Evolutionary conservation across 2,113 vertebrate species (phyloP).

Genomic region (Bubalus kerabau): DNA sequence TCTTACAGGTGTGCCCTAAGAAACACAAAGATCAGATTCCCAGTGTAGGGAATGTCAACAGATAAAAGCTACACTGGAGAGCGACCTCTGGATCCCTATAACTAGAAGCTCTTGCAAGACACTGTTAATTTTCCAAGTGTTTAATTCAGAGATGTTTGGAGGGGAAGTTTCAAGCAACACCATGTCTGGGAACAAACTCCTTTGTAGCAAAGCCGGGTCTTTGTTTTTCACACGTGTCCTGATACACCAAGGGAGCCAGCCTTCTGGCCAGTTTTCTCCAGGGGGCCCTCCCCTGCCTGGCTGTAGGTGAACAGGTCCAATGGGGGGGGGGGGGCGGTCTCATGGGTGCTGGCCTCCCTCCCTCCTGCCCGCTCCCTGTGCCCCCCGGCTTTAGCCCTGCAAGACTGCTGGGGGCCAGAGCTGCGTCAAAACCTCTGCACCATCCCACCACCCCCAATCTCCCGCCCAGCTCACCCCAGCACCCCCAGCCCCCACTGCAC

Average conservation of each 20-base stretch:
- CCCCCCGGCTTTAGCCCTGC: neutral
- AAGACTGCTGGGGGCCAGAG: neutral
- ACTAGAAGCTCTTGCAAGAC: neutral
- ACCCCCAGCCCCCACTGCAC: too few relatives aligned
- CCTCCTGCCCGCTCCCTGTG: too few relatives aligned
- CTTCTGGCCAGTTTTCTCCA: accelerated
- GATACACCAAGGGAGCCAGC: neutral
- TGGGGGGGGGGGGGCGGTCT: too few relatives aligned
- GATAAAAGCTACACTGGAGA: neutral
- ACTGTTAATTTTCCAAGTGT: neutral
- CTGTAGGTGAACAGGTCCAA: neutral
- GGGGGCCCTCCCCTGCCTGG: neutral
- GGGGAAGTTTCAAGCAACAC: neutral
- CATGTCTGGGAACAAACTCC: neutral
- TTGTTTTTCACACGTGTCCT: neutral
- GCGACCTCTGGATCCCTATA: accelerated
- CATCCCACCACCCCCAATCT: too few relatives aligned
- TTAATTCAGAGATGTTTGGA: neutral
- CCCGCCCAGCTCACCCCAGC: too few relatives aligned
- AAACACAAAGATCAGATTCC: accelerated
- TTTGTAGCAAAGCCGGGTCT: neutral
- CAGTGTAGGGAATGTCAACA: accelerated
- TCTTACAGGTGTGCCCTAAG: too few relatives aligned
- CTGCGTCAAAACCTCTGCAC: neutral
- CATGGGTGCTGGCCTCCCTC: neutral